Conservation (phyloP, 1,140 invertebrate genomes). For the Zaprionus inermis region DNA sequence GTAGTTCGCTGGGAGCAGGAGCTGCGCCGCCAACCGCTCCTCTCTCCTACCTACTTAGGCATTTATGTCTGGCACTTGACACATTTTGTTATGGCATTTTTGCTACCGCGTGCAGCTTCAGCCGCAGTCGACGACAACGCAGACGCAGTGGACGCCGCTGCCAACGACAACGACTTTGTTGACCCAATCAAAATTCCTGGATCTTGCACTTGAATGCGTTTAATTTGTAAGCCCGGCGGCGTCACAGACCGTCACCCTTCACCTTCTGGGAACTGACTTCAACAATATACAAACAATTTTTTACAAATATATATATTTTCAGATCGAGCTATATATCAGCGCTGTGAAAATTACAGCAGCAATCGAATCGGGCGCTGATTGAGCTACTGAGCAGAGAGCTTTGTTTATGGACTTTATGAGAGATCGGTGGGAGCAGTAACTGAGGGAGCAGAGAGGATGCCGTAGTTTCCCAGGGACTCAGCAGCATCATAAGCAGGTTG, state of each 20-base stretch:
- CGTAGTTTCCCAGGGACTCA: neutral
- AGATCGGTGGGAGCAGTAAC: neutral
- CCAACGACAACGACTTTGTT: slow-evolving; percentile 66
- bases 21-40: slow-evolving; percentile 13
- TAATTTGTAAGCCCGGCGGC: slow-evolving; percentile 70
- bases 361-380: neutral
- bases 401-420: neutral
- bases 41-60: slow-evolving; percentile 64
- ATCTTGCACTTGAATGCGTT: slow-evolving; percentile 80
- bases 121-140: neutral
- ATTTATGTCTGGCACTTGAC: slow-evolving; percentile 83
- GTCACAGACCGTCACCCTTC: slow-evolving; percentile 4
- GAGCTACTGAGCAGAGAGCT: neutral
- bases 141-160: no score
- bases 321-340: slow-evolving; percentile 1
- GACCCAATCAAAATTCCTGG: slow-evolving; percentile 80
- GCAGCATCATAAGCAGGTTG: slow-evolving; percentile 22
- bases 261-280: neutral
- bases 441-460: neutral
- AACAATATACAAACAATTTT: neutral
- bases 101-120: slow-evolving; percentile 57
- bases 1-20: neutral
- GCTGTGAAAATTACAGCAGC: neutral
- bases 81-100: slow-evolving; percentile 82
- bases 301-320: neutral